Evolutionary conservation across 1,140 invertebrate genomes (phyloP), one percentile per base, ranked within the genome.

Genomic region (Olivierus martensii): DNA sequence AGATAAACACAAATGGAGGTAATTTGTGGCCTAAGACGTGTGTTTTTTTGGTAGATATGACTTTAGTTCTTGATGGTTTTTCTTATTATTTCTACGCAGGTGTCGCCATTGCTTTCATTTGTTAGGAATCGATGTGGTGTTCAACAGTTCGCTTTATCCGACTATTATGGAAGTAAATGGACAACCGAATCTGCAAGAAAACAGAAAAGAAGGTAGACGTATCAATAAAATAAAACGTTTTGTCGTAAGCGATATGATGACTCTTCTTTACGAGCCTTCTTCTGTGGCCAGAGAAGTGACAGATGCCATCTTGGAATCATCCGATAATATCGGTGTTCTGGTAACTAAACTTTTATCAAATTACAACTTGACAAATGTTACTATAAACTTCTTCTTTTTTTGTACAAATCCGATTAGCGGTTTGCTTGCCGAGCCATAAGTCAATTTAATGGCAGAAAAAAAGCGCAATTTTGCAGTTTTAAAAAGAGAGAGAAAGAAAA

Each of bases 81-180:
- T n/a, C n/a, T n/a, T n/a, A n/a, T n/a, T n/a, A n/a, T 28, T 28
- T 28, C 28, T 28, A 28, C 9, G 28, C 2, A 28, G 28, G 9
- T 67, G 66, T 51, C 45, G 48, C 10, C 55, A 61, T 43, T 70
- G 67, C 52, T 69, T 68, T 52, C 67, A 69, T 51, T 46, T 69
- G 17, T 47, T 70, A 19, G 60, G 59, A 0, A 41, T 68, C 39
- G 63, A 67, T 22, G 28, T 66, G 9, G 58, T 67, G 21, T 62
- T 68, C 34, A 66, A 68, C 53, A 44, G 60, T 35, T 57, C 60
- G 3, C 61, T 67, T 42, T 57, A 65, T 39, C 63, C 67, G 2
- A 57, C 63, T 9, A 53, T 69, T 35, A 21, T 69, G 18, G 63
- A 67, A 45, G 65, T 65, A 10, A 56, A 60, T 45, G 61, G 61